A percentile compares a stretch with the other conserved stretches of the same genome.
These are phyloP conservation scores for Nyctereutes procyonoides DNA, from an alignment of 2,113 vertebrate genomes.

Conservation along the genomic window DNA sequence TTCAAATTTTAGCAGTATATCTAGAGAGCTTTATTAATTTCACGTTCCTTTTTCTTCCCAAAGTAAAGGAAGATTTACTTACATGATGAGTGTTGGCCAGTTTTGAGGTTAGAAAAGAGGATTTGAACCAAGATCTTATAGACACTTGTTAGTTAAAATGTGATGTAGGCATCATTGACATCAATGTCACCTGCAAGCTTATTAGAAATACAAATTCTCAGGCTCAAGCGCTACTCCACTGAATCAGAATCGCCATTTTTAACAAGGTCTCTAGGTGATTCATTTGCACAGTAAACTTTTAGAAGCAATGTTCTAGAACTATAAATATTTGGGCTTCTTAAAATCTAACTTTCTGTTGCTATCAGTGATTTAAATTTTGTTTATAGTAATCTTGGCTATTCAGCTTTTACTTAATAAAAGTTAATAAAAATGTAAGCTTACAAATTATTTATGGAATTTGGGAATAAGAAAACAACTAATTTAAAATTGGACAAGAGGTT, in stretches of 20 bases:
- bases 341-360: not conserved
- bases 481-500: not conserved
- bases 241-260: not conserved
- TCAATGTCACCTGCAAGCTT: rapidly evolving
- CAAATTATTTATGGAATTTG: not conserved
- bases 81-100: not conserved
- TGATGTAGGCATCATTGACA: too few relatives aligned
- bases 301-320: not conserved
- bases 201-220: not conserved
- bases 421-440: not conserved
- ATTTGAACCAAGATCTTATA: not conserved
- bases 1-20: not conserved
- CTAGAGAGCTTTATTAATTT: not conserved
- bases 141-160: not conserved
- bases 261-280: not conserved
- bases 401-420: not conserved
- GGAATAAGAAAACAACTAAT: not conserved
- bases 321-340: not conserved
- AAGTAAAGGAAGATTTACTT: not conserved
- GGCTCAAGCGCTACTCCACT: not conserved
- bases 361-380: not conserved
- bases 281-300: not conserved
- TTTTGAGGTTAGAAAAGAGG: not conserved
- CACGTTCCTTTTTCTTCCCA: not conserved
- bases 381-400: not conserved